Evolutionary conservation across 2,797 vertebrate genomes (phyloP), one percentile per base, ranked within the genome.

Genomic region (Tangara arthus): DNA sequence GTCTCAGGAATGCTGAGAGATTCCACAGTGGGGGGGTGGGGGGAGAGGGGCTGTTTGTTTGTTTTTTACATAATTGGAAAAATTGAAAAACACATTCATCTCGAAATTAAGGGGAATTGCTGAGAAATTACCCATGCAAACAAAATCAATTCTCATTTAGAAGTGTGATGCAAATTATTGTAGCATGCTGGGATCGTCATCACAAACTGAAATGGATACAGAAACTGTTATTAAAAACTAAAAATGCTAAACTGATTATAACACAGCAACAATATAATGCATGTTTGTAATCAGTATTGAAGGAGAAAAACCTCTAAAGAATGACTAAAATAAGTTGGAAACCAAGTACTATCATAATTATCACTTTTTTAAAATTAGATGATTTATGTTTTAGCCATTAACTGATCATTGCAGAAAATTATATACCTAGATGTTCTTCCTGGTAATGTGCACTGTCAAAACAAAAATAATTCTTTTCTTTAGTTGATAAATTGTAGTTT

Each of bases 61-160:
- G 13, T 60, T 87, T 93, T 66, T 65, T 64, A 57, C 46, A 22
- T 75, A 89, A 82, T 55, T 92, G 60, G 37, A 72, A 23, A 85
- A 57, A 69, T 82, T 80, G 12, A 86, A 90, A 88, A 90, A 41
- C n/a, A 82, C 28, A 85, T 92, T 85, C 2, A 64, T 94, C 57
- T 87, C 81, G 35, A 87, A 94, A 92, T 87, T 77, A 84, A 84
- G 15, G n/a, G 23, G 14, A 49, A 73, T 87, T 92, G 44, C 49
- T 85, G 46, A 80, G 63, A 92, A 92, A 95, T 90, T 93, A 94
- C 13, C 41, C 21, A 72, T 71, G 56, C 44, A 92, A 92, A 90
- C 52, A 79, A 57, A 90, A 89, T 65, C 2, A 85, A 44, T 95
- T 84, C 30, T 92, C 32, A 89, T 93, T 92, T 90, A 72, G 12